Percentiles rank a stretch among this genome's conserved stretches.
phyloP scores from a whole-genome alignment of 2,113 vertebrate genomes.

The Microcebus lehilahytsara region DNA sequence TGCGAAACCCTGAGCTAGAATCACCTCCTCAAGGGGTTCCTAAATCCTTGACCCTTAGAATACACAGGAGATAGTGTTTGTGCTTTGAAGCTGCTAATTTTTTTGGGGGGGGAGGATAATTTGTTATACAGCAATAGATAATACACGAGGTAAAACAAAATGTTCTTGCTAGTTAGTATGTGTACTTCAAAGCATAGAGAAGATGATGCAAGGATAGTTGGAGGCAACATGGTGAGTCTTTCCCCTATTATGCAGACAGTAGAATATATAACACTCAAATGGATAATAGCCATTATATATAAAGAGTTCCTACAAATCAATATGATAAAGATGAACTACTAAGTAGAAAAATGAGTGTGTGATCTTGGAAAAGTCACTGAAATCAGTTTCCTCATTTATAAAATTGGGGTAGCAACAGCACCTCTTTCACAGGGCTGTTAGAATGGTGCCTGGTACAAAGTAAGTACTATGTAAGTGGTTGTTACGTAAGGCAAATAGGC shows the following conservation, averaged over 20 bases:
- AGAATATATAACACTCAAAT: background rate
- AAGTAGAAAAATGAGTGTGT: background rate
- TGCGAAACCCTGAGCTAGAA: background rate
- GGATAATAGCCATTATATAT: background rate
- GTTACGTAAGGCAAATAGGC: background rate
- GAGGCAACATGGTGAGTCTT: background rate
- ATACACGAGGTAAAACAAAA: background rate
- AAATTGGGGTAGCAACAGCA: background rate
- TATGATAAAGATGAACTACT: background rate
- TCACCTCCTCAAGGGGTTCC: background rate
- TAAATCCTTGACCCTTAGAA: background rate
- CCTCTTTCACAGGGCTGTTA: background rate
- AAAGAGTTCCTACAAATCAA: conserved; percentile 2
- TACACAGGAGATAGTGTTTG: background rate
- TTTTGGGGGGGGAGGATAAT: background rate
- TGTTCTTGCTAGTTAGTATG: background rate
- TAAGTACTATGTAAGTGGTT: background rate
- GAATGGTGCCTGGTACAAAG: background rate
- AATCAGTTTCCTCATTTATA: background rate
- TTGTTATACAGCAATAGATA: background rate
- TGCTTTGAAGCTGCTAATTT: background rate
- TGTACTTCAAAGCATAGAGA: background rate
- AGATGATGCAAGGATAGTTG: background rate
- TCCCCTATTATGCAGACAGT: background rate
- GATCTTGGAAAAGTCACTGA: background rate